A percentile compares a stretch with the other conserved stretches of the same genome.
Evolutionary conservation across 1,140 invertebrate genomes (phyloP).

Genomic region (Drosophila paulistorum): DNA sequence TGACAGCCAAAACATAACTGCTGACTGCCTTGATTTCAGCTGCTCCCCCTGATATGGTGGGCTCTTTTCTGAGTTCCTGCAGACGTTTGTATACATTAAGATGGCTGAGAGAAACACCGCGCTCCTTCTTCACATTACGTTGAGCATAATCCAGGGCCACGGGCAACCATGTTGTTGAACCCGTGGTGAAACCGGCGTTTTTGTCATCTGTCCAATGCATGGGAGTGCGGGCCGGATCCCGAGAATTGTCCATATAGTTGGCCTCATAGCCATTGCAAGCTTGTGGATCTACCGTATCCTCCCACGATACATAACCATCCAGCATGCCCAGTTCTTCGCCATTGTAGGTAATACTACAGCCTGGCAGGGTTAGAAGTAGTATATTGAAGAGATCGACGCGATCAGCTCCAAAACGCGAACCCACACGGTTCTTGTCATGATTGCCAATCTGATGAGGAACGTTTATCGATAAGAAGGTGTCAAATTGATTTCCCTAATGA

Average conservation of each 20-base stretch:
- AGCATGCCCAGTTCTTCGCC: constrained; percentile 88
- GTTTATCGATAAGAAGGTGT: not conserved
- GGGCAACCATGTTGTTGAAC: constrained; percentile 86
- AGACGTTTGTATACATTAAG: constrained; percentile 73
- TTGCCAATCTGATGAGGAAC: constrained; percentile 86
- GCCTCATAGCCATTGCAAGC: constrained; percentile 84
- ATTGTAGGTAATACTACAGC: constrained; percentile 88
- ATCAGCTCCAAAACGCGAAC: constrained; percentile 85
- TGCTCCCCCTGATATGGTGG: constrained; percentile 67
- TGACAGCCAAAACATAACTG: constrained; percentile 70
- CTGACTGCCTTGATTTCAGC: constrained; percentile 66
- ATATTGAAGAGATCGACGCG: constrained; percentile 88
- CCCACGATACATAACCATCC: constrained; percentile 85
- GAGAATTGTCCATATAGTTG: constrained; percentile 83
- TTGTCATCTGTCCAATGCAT: constrained; percentile 89
- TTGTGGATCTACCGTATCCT: constrained; percentile 84
- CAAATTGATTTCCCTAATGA: not conserved
- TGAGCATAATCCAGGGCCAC: constrained; percentile 85
- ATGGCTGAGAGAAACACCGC: constrained; percentile 59
- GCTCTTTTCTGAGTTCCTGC: constrained; percentile 58
- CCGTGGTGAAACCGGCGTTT: constrained; percentile 80
- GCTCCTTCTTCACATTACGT: constrained; percentile 83
- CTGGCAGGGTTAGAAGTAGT: constrained; percentile 88
- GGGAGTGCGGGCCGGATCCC: constrained; percentile 89
- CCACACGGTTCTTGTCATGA: constrained; percentile 87